Evolutionary conservation across 2,888 invertebrate genomes (phyloP).

Genomic region (Lithosia quadra): DNA sequence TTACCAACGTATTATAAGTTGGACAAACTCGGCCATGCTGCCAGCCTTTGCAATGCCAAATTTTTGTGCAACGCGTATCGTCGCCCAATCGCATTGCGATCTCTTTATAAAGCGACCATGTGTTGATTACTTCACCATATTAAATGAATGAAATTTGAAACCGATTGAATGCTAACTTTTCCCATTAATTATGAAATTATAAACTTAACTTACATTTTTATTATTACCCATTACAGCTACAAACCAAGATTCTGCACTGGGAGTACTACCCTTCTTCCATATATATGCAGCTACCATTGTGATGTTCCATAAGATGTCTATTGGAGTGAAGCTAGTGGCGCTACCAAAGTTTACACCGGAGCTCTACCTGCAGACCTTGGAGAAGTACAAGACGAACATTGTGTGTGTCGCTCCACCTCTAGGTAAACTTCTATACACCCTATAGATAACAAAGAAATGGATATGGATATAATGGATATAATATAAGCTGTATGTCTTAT

Average conservation of each 20-base stretch:
- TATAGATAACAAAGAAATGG: no score
- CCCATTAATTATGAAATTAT: background rate
- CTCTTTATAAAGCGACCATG: no score
- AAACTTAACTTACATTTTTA: background rate
- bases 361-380: slow-evolving; percentile 87
- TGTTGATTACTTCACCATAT: no score
- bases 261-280: slow-evolving; percentile 93
- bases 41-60: no score
- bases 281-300: slow-evolving; percentile 91
- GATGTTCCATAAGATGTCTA: slow-evolving; percentile 87
- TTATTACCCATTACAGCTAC: slow-evolving; percentile 64
- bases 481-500: no score
- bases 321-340: slow-evolving; percentile 89
- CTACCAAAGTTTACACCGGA: slow-evolving; percentile 91
- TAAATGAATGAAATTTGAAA: no score
- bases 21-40: no score
- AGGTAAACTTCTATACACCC: slow-evolving; percentile 72
- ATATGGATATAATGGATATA: background rate
- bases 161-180: no score
- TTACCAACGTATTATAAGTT: no score
- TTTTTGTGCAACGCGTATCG: no score
- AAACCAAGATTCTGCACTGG: slow-evolving; percentile 88
- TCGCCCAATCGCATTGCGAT: no score
- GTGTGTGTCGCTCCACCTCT: slow-evolving; percentile 93
- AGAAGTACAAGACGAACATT: slow-evolving; percentile 88